phyloP scores from a whole-genome alignment of 2,113 vertebrate species.

The Periophthalmodon schlosseri region DNA sequence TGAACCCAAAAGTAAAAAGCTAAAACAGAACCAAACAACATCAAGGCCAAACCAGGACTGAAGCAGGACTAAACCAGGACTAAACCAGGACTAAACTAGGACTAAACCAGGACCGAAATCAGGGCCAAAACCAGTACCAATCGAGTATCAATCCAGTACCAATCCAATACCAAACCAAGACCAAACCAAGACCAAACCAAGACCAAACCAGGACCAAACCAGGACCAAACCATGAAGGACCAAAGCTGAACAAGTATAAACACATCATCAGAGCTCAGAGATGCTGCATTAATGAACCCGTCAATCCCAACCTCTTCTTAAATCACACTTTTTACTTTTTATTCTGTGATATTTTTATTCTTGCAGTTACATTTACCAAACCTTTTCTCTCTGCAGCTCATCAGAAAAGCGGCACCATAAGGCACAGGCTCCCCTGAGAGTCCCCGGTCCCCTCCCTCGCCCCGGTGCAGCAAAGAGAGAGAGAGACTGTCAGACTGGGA shows the following conservation, averaged over 20 bases:
- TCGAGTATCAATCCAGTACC: too few relatives aligned
- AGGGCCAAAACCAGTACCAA: not conserved
- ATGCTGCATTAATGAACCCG: not conserved
- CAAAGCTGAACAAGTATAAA: not conserved
- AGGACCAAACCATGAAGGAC: not conserved
- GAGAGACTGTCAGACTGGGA: slow-evolving; percentile 26
- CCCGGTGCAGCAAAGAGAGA: slow-evolving; percentile 2
- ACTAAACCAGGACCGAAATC: too few relatives aligned
- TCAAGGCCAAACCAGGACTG: not conserved
- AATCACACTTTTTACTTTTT: not conserved
- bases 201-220: not conserved
- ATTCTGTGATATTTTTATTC: not conserved
- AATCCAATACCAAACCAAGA: not conserved
- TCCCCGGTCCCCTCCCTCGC: slow-evolving; percentile 12
- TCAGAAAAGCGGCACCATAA: slow-evolving; percentile 13
- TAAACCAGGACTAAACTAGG: not conserved
- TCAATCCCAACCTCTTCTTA: not conserved
- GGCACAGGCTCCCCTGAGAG: slow-evolving; percentile 20
- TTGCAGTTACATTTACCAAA: slow-evolving; percentile 9
- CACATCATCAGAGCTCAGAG: too few relatives aligned
- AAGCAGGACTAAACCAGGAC: not conserved
- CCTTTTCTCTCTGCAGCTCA: not conserved
- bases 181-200: not conserved
- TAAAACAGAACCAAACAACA: not conserved
- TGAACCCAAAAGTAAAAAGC: not conserved